These are phyloP conservation scores for Oxyruncus cristatus DNA, from an alignment of 2,113 vertebrate species.

Conservation along the genomic window DNA sequence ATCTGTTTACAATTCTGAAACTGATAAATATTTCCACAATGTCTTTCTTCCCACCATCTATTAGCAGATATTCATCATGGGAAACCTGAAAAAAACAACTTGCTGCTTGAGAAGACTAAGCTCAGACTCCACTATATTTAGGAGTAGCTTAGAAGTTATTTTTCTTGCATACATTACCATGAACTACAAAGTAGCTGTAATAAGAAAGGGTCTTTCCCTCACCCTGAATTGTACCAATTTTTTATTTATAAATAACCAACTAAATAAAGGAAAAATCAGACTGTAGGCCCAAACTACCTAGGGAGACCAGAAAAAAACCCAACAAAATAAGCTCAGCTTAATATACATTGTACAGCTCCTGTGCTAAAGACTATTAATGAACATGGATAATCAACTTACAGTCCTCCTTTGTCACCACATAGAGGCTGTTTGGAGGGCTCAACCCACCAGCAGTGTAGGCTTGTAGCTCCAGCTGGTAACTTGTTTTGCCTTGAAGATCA, in stretches of 20 bases:
- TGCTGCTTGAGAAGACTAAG: background rate
- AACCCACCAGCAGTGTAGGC: conserved; percentile 76
- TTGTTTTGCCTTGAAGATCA: conserved; percentile 78
- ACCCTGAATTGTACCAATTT: background rate
- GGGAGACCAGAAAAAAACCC: background rate
- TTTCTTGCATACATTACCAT: background rate
- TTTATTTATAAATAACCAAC: background rate
- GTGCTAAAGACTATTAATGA: background rate
- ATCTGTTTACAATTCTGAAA: conserved; percentile 35
- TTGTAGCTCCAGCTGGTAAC: conserved; percentile 74
- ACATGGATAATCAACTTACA: conserved; percentile 61
- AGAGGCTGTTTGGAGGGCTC: conserved; percentile 72
- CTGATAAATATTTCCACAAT: background rate
- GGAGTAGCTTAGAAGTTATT: background rate
- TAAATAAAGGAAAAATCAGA: background rate
- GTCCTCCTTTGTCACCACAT: conserved; percentile 79
- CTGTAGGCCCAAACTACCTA: background rate
- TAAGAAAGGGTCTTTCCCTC: background rate
- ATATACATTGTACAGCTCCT: background rate
- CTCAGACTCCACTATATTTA: background rate
- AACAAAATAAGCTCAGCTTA: background rate
- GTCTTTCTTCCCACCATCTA: background rate
- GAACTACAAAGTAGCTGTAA: background rate
- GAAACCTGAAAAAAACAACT: conserved; percentile 12
- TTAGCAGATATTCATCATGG: background rate